Conservation (phyloP, 2,888 invertebrate genomes). For the Liopterus haemorrhoidalis region DNA sequence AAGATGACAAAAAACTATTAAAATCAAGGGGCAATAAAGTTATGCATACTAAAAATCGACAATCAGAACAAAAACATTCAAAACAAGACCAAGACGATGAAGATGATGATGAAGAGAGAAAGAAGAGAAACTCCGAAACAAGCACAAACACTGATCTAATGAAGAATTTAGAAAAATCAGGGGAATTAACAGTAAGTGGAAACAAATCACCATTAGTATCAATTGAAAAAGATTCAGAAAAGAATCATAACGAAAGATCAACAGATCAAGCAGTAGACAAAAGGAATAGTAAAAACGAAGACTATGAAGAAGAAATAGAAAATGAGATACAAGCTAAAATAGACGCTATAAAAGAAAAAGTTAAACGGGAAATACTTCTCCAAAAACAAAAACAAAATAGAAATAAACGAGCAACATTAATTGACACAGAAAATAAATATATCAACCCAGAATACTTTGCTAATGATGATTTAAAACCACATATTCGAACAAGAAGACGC, state of each 20-base stretch:
- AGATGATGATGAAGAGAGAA: conserved; percentile 10
- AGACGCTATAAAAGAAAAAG: conserved; percentile 43
- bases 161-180: conserved; percentile 3
- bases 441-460: conserved; percentile 37
- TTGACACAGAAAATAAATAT: conserved; percentile 38
- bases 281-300: too few relatives aligned
- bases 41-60: conserved; percentile 11
- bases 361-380: conserved; percentile 41
- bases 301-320: conserved; percentile 38
- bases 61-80: conserved; percentile 5
- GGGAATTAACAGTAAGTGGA: conserved; percentile 21
- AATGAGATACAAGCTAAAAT: conserved; percentile 42
- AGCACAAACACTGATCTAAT: conserved; percentile 8
- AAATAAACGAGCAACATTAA: conserved; percentile 32
- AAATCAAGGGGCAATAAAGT: conserved; percentile 17
- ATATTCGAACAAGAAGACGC: conserved; percentile 38
- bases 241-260: too few relatives aligned
- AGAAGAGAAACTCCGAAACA: conserved; percentile 14
- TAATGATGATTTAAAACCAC: conserved; percentile 34
- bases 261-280: too few relatives aligned
- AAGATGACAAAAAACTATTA: conserved; percentile 27
- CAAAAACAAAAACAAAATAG: conserved; percentile 34
- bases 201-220: conserved; percentile 29
- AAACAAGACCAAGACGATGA: conserved; percentile 9
- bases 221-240: conserved; percentile 33